Evolutionary conservation across 2,113 vertebrate species (phyloP).

Genomic region (Lepus americanus): DNA sequence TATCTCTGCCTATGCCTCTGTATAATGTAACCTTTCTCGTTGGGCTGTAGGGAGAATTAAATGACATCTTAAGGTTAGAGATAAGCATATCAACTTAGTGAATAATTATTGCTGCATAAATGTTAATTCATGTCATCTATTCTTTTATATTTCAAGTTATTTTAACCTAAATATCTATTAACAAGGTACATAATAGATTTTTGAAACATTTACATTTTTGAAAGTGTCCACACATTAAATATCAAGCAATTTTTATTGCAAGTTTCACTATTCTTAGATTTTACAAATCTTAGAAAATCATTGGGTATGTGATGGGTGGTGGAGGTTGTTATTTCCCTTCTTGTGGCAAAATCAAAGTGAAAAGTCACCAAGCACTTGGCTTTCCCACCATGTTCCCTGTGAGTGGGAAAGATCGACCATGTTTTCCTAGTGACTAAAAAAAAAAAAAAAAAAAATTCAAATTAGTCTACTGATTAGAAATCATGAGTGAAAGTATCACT

Average conservation of each 20-base stretch:
- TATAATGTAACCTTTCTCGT: background rate
- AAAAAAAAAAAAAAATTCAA: background rate
- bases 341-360: constrained; percentile 20
- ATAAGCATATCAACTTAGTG: background rate
- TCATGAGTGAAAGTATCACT: background rate
- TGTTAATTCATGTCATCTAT: background rate
- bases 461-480: background rate
- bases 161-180: background rate
- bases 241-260: background rate
- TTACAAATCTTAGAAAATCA: constrained; percentile 24
- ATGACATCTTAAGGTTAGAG: background rate
- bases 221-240: background rate
- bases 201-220: background rate
- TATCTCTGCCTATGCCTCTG: no score
- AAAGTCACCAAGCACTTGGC: rapidly evolving
- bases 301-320: rapidly evolving
- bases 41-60: background rate
- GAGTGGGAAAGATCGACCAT: background rate
- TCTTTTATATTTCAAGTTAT: background rate
- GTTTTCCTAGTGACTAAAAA: background rate
- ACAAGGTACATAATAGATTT: background rate
- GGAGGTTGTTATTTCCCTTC: background rate
- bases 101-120: background rate
- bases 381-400: background rate
- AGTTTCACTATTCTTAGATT: background rate